A percentile compares a stretch with the other conserved stretches of the same genome.
Conservation (phyloP, 2,888 invertebrate genomes). For the Drosophila dives region DNA sequence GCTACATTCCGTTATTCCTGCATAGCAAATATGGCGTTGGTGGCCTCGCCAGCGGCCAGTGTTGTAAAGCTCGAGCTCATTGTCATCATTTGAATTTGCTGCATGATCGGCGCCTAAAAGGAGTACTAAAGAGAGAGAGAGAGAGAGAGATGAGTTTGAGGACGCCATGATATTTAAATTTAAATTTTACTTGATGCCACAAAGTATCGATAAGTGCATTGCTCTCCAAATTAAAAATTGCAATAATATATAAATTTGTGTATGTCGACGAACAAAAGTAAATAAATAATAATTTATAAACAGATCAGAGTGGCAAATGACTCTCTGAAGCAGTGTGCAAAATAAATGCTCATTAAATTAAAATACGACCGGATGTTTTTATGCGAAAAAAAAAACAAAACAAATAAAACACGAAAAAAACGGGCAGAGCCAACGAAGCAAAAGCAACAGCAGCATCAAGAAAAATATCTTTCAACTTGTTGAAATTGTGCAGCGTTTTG, state of each 20-base stretch:
- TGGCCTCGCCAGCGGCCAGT: constrained; percentile 40
- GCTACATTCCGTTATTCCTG: constrained; percentile 56
- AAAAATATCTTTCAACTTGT: constrained; percentile 53
- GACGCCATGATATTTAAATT: constrained; percentile 23
- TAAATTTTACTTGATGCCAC: neutral
- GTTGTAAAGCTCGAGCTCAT: constrained; percentile 43
- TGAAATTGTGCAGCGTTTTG: constrained; percentile 60
- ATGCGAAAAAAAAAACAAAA: constrained; percentile 53
- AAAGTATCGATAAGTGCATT: constrained; percentile 5
- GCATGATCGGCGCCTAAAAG: constrained; percentile 33
- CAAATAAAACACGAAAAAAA: constrained; percentile 22
- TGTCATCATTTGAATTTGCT: constrained; percentile 8
- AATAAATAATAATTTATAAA: constrained; percentile 63
- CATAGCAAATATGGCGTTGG: constrained; percentile 17
- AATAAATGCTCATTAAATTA: constrained; percentile 79
- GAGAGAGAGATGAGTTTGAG: constrained; percentile 15
- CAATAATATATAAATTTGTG: constrained; percentile 21
- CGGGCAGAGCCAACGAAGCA: constrained; percentile 52
- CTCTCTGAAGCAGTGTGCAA: constrained; percentile 43
- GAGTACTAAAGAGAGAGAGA: constrained; percentile 7
- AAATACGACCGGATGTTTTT: constrained; percentile 83
- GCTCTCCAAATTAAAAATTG: neutral
- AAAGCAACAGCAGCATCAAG: constrained; percentile 40
- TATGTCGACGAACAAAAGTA: constrained; percentile 37
- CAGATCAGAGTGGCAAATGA: constrained; percentile 32